Conservation (phyloP, 2,113 vertebrate species). For the Oceanodroma tethys region DNA sequence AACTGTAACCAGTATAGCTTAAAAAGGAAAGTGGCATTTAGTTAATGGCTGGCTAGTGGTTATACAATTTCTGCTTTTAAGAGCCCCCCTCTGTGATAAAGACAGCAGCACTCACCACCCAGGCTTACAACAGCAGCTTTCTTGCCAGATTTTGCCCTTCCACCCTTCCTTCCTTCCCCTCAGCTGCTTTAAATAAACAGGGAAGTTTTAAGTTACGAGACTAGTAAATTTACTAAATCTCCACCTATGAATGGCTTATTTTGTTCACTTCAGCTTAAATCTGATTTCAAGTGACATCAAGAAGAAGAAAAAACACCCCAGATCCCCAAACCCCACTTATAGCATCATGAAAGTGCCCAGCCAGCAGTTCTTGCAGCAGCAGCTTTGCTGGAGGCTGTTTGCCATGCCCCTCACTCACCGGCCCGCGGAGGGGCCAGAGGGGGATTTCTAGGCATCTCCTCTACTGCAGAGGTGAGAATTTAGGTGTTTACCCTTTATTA, state of each 20-base stretch:
- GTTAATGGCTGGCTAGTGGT: not conserved
- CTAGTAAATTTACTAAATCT: not conserved
- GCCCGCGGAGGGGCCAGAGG: not conserved
- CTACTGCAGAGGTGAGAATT: not conserved
- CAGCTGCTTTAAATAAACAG: conserved; percentile 25
- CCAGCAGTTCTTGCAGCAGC: not conserved
- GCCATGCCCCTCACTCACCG: not conserved
- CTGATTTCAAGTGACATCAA: not conserved
- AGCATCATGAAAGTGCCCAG: not conserved
- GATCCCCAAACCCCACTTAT: not conserved
- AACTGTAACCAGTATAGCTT: not conserved
- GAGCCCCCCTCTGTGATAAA: not conserved
- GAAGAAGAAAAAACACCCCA: not conserved
- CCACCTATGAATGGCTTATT: not conserved
- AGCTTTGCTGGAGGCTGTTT: not conserved
- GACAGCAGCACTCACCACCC: not conserved
- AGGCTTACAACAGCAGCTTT: not conserved
- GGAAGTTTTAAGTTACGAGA: not conserved
- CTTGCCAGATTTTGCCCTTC: conserved; percentile 8
- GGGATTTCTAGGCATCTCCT: not conserved
- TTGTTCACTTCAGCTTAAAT: not conserved
- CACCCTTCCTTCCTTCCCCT: conserved; percentile 18
- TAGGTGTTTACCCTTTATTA: not conserved
- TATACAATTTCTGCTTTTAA: conserved; percentile 20
- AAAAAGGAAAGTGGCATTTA: conserved; percentile 6